These are phyloP conservation scores for Tuberolachnus salignus DNA, from an alignment of 2,888 invertebrate genomes.

Conservation along the genomic window DNA sequence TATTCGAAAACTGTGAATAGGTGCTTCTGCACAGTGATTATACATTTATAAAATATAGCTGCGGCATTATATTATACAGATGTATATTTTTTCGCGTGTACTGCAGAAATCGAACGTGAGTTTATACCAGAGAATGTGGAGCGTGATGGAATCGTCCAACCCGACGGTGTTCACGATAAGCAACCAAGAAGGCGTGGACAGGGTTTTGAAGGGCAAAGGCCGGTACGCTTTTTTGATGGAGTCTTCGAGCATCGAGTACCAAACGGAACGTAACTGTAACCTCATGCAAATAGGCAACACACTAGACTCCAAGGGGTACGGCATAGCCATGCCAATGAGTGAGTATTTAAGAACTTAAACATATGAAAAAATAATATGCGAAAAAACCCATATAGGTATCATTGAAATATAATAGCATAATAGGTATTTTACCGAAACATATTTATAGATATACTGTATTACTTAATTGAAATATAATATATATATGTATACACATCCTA, in stretches of 20 bases:
- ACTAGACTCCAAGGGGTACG: slow-evolving; percentile 90
- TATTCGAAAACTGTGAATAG: too few relatives aligned
- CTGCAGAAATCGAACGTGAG: slow-evolving; percentile 70
- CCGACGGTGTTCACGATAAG: slow-evolving; percentile 82
- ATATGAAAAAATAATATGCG: not conserved
- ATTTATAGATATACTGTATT: too few relatives aligned
- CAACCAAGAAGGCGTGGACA: slow-evolving; percentile 85
- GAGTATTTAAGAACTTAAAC: slow-evolving; percentile 62
- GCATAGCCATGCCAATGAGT: slow-evolving; percentile 90
- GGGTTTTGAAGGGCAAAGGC: slow-evolving; percentile 78
- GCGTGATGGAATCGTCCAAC: slow-evolving; percentile 83
- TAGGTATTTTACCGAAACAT: too few relatives aligned
- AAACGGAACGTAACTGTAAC: slow-evolving; percentile 82
- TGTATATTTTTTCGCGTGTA: too few relatives aligned
- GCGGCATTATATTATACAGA: too few relatives aligned
- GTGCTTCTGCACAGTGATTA: too few relatives aligned
- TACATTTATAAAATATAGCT: too few relatives aligned
- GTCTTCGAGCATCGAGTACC: slow-evolving; percentile 92
- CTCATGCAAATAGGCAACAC: slow-evolving; percentile 80
- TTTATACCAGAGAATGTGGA: slow-evolving; percentile 90
- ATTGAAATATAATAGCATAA: too few relatives aligned
- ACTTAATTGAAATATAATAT: too few relatives aligned
- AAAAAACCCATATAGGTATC: too few relatives aligned
- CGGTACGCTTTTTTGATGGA: slow-evolving; percentile 96
- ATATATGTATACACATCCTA: too few relatives aligned